These are phyloP conservation scores for Heliconius melpomene DNA, from an alignment of 1,140 invertebrate genomes.

Conservation along the genomic window DNA sequence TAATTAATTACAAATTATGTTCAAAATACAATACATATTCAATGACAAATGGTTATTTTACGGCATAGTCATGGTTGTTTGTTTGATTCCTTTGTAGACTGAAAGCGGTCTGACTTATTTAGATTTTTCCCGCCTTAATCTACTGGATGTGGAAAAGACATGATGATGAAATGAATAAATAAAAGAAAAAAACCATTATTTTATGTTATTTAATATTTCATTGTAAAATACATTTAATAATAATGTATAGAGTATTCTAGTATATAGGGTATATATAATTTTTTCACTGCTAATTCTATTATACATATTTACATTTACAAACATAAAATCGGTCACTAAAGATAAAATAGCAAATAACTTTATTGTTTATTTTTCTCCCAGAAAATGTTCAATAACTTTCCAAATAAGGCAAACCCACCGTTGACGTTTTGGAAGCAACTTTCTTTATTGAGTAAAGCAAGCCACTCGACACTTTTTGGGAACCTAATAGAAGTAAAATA, in stretches of 20 bases:
- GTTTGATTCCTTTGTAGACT: no score
- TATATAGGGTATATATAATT: neutral
- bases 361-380: constrained; percentile 45
- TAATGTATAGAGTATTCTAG: no score
- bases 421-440: constrained; percentile 44
- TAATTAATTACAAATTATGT: no score
- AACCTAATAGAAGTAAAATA: constrained; percentile 41
- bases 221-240: neutral
- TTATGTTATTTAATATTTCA: neutral
- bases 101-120: no score
- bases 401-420: constrained; percentile 28
- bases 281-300: no score
- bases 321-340: neutral
- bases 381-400: constrained; percentile 27
- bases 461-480: constrained; percentile 49
- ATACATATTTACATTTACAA: neutral
- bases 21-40: no score
- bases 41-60: no score
- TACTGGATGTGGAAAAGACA: no score
- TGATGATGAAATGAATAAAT: neutral
- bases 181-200: neutral
- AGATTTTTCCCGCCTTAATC: no score
- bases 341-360: neutral
- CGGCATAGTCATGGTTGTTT: no score
- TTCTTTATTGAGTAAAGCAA: constrained; percentile 40